These are phyloP conservation scores for Ecdyonurus torrentis DNA, from an alignment of 2,888 invertebrate genomes.

Conservation along the genomic window DNA sequence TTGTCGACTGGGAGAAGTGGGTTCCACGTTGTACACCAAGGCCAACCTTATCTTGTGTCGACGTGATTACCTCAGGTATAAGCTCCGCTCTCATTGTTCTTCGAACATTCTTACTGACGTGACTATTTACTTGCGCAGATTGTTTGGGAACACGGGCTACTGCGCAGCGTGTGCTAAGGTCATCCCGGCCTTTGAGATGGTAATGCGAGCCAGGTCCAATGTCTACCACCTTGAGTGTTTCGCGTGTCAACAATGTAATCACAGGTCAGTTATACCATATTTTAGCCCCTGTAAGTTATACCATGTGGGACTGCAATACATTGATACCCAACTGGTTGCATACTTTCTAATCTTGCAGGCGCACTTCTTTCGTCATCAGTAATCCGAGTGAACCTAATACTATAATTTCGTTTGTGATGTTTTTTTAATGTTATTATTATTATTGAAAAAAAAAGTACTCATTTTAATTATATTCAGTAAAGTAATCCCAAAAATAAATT, in stretches of 20 bases:
- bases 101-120: background rate
- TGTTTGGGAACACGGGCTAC: slow-evolving; percentile 91
- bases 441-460: too few species aligned
- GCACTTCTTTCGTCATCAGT: too few species aligned
- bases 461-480: too few species aligned
- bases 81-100: background rate
- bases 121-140: slow-evolving; percentile 31
- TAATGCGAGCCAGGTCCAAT: slow-evolving; percentile 92
- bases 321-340: too few species aligned
- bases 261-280: slow-evolving; percentile 53
- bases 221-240: slow-evolving; percentile 98
- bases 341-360: too few species aligned
- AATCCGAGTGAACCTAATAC: too few species aligned
- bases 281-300: too few species aligned
- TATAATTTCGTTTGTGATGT: too few species aligned
- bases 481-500: too few species aligned
- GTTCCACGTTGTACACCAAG: slow-evolving; percentile 86
- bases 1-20: slow-evolving; percentile 90
- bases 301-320: too few species aligned
- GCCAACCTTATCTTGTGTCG: slow-evolving; percentile 92
- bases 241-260: slow-evolving; percentile 96
- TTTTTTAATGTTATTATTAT: too few species aligned
- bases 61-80: slow-evolving; percentile 82
- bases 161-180: slow-evolving; percentile 96
- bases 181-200: slow-evolving; percentile 98